Base-by-base conservation (phyloP, 1,140 invertebrate genomes). In the Meloidogyne chitwoodi region DNA sequence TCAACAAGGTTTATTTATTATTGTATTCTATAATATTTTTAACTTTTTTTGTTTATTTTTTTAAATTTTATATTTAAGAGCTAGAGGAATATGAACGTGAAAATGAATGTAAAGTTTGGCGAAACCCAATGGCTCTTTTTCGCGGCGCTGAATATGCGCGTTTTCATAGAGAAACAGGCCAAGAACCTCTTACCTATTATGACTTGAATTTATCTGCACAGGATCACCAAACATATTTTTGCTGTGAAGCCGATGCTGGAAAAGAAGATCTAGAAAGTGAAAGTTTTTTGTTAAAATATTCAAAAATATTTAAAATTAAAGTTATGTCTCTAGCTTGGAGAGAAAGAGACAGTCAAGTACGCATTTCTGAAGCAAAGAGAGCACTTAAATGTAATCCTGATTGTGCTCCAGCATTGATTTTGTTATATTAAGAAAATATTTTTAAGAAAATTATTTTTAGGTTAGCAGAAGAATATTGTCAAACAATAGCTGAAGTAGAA, bases 181-280 rank as follows among this genome's bases (percentile, higher is more conserved):
- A 95, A 88, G 95, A 98, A 81, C 95, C 96, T 0, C 89, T 98
- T 29, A 98, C 96, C 0, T 98, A 96, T 88, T 98, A 98, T 88
- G 96, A 98, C 85, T 98, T 98, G 95, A 99, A 98, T 88, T 89
- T 99, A 11, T 96, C 95, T 0, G 95, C 96, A 19, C 95, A 98
- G 89, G 96, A 98, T 89, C 95, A 98, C 89, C 96, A 98, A 88
- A 96, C 94, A 12, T 97, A 97, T 89, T 98, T 98, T 87, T 95
- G 93, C 0, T 95, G 94, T 88, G 94, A 96, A 88, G 91, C 92
- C 74, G 94, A 96, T 88, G 90, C 90, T 56, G 93, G 93, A 26
- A 94, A 93, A 88, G 91, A 92, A 26, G 95, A 96, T 87, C 96
- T 95, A 89, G 94, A 96, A 90, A 93, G 91, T 92, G 89, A 88